Base-by-base conservation (phyloP, 2,113 vertebrate species). In the Erpornis zantholeuca region DNA sequence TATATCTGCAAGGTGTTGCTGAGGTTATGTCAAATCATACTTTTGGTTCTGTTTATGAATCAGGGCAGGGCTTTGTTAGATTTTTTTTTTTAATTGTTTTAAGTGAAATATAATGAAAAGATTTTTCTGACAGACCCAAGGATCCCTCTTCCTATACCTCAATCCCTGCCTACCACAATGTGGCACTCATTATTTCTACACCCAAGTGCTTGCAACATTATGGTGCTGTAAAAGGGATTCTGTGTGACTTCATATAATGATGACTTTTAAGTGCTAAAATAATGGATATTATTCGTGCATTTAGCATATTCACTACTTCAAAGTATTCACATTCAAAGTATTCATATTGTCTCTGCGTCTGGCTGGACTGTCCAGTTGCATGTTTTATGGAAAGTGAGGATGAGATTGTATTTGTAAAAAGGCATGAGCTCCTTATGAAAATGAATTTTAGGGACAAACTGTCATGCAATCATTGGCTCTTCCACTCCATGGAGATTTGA, bases 311-410 rank as follows among this genome's bases (percentile, higher is more conserved):
- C 82, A 73, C 88, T 96, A 73, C 68, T 96, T 96, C 90, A 95
- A 96, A 94, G 92, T 97, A 97, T 97, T 97, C 95, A 97, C 95
- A 97, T 97, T 97, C 96, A 97, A 97, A 97, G 96, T 97, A 96
- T 97, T 97, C 95, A 95, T 73, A 79, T 82, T 82, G 60, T 72
- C 40, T 88, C 75, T 89, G 92, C 11, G 63, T 89, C 86, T 90
- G 86, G 79, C 64, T 92, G 79, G 88, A 97, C 96, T 94, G 96
- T 96, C 96, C 96, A 92, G 95, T 96, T 97, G 96, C 94, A 97
- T 97, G 97, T 97, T 97, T 96, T 92, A 96, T 97, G 97, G 96
- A 97, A 97, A 96, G 96, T 96, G 97, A 97, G 63, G 82, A 97
- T 97, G 97, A 97, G 76, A 88, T 33, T 50, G 95, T 97, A 85